Conservation (phyloP, 2,113 vertebrate species). For the Oreocharis arfaki region DNA sequence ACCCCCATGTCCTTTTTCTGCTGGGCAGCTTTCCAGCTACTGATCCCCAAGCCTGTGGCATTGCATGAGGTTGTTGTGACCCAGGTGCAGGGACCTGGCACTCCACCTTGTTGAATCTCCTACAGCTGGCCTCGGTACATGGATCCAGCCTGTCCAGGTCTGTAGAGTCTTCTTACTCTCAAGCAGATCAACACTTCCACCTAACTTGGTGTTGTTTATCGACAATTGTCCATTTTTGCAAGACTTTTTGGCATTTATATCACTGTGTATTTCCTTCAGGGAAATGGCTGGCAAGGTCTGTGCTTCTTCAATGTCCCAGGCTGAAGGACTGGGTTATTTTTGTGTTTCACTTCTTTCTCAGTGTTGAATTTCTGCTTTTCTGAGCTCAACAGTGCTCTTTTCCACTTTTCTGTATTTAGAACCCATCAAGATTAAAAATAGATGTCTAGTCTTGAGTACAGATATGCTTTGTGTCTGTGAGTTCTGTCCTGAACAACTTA, state of each 20-base stretch:
- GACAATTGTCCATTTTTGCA: neutral
- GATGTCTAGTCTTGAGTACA: neutral
- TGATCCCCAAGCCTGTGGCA: neutral
- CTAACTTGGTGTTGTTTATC: neutral
- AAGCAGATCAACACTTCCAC: neutral
- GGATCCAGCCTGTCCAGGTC: neutral
- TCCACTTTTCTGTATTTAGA: neutral
- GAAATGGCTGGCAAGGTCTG: neutral
- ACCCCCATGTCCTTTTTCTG: neutral
- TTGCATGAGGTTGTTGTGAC: neutral
- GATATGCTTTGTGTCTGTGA: neutral
- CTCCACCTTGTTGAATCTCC: neutral
- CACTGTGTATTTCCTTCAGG: neutral
- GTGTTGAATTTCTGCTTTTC: neutral
- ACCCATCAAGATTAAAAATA: neutral
- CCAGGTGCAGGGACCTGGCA: neutral
- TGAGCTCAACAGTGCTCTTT: neutral
- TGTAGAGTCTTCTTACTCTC: neutral
- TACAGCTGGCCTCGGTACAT: neutral
- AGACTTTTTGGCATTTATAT: neutral
- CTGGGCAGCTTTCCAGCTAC: neutral
- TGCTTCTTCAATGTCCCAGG: neutral
- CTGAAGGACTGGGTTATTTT: neutral
- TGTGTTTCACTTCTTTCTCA: neutral
- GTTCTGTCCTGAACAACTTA: neutral